Evolutionary conservation across 2,113 vertebrate species (phyloP), one percentile per base, ranked within the genome.

Genomic region (Hassar affinis): DNA sequence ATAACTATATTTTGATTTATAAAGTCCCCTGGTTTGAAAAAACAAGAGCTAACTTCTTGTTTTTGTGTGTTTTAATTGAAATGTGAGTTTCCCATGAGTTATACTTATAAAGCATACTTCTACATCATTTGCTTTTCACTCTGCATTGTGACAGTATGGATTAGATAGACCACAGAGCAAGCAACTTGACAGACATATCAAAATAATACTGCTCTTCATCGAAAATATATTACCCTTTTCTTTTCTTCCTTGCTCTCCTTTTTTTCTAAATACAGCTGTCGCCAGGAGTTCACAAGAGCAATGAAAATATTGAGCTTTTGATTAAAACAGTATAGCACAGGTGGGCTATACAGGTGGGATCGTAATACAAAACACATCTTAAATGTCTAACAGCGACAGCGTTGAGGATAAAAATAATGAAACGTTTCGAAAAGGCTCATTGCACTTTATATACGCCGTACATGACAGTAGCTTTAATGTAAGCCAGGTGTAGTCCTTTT

Each of bases 391-490:
- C 91, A 89, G 90, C 89, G 90, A 92, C 90, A 85, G 92, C 81
- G 69, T 89, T 78, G 62, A 90, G 90, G 89, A 92, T 93, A 93
- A 93, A 94, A 94, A 94, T 92, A 86, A 92, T 86, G 92, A 93
- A 88, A 90, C 83, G 88, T 92, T 87, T 92, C 88, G 89, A 95
- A 86, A 95, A 94, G 95, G 94, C 94, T 96, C 95, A 96, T 95
- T 93, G 95, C 93, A 95, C 92, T 90, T 93, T 85, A 93, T 95
- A 95, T 91, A 93, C 94, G 94, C 94, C 93, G 95, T 95, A 95
- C 94, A 93, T 95, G 94, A 94, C 92, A 95, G 93, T 94, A 96
- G 97, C 96, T 99, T 97, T 94, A 96, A 96, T 95, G 96, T 96
- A 97, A 97, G 96, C 96, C 91, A 96, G 90, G 93, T 92, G 91